Conservation (phyloP, 2,797 vertebrate genomes). For the Saxicola maurus region DNA sequence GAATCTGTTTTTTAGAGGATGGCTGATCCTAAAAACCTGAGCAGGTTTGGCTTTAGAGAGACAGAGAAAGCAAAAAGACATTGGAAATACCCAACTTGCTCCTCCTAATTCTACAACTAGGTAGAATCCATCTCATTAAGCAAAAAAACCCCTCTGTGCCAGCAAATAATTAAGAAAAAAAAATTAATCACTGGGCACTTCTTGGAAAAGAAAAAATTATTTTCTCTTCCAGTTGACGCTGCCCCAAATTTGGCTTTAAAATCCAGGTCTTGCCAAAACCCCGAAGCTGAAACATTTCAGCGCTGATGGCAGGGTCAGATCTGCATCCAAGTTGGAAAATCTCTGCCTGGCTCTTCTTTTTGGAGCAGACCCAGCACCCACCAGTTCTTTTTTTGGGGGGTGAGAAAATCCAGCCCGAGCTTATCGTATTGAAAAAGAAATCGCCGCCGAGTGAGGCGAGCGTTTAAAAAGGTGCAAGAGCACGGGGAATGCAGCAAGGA, state of each 20-base stretch:
- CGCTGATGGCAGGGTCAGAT: background rate
- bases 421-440: background rate
- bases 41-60: background rate
- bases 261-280: background rate
- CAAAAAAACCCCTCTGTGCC: background rate
- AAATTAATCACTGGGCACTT: background rate
- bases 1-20: background rate
- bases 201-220: background rate
- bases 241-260: background rate
- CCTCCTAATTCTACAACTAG: background rate
- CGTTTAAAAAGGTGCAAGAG: background rate
- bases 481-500: fast-evolving
- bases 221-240: background rate
- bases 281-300: conserved; percentile 18
- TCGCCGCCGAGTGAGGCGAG: fast-evolving
- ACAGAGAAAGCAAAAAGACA: background rate
- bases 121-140: background rate
- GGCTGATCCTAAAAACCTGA: background rate
- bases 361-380: background rate
- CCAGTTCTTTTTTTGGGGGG: background rate
- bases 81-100: background rate
- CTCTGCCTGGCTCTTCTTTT: background rate
- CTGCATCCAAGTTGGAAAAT: background rate
- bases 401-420: background rate
- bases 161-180: background rate